These are phyloP conservation scores for Troglohyphantes excavatus DNA, from an alignment of 2,888 invertebrate species.

Conservation along the genomic window DNA sequence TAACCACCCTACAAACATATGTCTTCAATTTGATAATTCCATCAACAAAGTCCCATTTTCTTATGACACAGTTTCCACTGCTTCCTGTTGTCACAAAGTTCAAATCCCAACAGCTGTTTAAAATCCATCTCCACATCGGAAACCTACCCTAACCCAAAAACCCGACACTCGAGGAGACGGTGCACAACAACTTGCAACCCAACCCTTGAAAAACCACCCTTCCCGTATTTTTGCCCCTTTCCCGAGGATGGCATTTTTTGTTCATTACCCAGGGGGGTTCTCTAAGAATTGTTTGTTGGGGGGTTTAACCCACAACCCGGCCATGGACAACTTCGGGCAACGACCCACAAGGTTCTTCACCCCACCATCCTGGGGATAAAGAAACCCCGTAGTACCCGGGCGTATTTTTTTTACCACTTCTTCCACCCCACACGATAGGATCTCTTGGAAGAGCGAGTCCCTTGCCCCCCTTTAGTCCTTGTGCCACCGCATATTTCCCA, in stretches of 20 bases:
- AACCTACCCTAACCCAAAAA: not conserved
- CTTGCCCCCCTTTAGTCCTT: constrained; percentile 50
- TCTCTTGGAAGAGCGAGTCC: constrained; percentile 21
- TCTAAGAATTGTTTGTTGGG: constrained; percentile 57
- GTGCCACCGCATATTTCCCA: constrained; percentile 72
- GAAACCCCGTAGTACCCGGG: constrained; percentile 38
- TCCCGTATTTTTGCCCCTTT: not conserved
- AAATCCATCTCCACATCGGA: not conserved
- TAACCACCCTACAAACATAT: not conserved
- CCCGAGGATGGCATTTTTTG: constrained; percentile 37
- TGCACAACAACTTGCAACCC: constrained; percentile 8
- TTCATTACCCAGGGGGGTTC: constrained; percentile 42
- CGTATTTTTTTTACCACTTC: constrained; percentile 38
- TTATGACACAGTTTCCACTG: not conserved
- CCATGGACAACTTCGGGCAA: constrained; percentile 55
- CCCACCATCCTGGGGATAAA: constrained; percentile 24
- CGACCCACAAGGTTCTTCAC: constrained; percentile 60
- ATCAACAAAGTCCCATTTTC: no score
- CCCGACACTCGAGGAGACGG: no score
- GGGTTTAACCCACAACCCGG: constrained; percentile 49
- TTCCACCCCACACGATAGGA: constrained; percentile 38
- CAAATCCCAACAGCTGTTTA: constrained; percentile 1
- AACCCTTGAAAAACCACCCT: not conserved
- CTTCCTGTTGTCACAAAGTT: not conserved
- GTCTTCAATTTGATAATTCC: no score